phyloP scores from a whole-genome alignment of 37 sponge, comb jelly and placozoan genomes.

The Tethya wilhelma region DNA sequence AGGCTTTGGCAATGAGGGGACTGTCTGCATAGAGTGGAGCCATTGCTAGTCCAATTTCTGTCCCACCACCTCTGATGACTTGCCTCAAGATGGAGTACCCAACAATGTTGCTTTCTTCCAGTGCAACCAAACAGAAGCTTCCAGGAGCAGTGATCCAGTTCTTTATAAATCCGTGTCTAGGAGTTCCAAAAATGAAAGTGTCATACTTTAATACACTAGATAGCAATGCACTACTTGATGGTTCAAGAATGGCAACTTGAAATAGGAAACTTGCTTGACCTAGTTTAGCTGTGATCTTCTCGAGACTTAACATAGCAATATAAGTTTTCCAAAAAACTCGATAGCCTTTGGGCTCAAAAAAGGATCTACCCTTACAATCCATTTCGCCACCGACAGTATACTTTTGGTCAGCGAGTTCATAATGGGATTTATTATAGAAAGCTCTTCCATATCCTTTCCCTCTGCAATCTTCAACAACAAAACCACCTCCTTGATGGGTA shows the following conservation, averaged over 20 bases:
- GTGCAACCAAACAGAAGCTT: background rate
- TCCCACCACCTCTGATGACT: too few relatives aligned
- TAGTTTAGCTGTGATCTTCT: background rate
- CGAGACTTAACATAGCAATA: conserved; percentile 3
- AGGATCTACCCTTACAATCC: background rate
- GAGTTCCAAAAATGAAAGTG: too few relatives aligned
- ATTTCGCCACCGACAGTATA: background rate
- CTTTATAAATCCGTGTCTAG: background rate
- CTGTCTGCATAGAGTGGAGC: background rate
- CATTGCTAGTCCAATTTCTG: too few relatives aligned
- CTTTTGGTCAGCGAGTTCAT: background rate
- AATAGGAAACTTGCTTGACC: too few relatives aligned
- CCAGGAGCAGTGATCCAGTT: conserved; percentile 1
- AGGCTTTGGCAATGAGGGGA: too few relatives aligned
- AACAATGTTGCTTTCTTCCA: background rate
- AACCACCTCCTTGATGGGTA: background rate
- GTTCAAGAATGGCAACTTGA: too few relatives aligned
- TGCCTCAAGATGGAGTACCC: background rate
- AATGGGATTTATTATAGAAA: background rate
- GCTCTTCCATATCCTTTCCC: background rate
- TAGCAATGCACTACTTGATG: too few relatives aligned
- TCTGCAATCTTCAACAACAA: background rate
- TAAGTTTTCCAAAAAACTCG: background rate
- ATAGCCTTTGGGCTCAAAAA: background rate
- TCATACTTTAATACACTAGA: background rate